Evolutionary conservation across 1,140 invertebrate genomes (phyloP).

Genomic region (Neoseiulus cucumeris): DNA sequence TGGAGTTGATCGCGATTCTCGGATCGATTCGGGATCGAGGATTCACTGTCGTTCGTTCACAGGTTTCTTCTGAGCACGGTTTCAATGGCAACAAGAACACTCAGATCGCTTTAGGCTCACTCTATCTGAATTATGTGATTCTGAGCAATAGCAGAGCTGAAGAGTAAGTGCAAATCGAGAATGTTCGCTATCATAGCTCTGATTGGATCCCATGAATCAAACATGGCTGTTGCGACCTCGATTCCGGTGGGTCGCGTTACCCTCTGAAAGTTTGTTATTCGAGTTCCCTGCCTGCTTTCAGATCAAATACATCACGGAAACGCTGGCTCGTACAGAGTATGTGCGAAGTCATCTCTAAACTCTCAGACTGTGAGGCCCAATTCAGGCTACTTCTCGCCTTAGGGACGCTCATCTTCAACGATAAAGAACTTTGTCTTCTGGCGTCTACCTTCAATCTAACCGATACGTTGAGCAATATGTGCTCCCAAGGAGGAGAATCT

Average conservation of each 20-base stretch:
- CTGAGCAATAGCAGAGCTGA: background rate
- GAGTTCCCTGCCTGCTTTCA: no score
- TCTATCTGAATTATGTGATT: background rate
- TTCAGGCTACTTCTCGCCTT: background rate
- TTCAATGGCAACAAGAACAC: slow-evolving; percentile 10
- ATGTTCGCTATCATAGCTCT: no score
- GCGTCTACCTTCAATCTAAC: background rate
- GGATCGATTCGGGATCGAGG: no score
- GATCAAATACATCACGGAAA: background rate
- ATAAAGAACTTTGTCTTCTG: background rate
- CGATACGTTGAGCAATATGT: background rate
- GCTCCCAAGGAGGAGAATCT: background rate
- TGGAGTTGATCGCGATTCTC: background rate
- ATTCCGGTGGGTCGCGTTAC: no score
- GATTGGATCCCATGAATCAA: no score
- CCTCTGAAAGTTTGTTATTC: no score
- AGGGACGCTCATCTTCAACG: background rate
- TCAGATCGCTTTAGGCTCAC: background rate
- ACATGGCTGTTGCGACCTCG: no score
- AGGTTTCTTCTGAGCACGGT: background rate
- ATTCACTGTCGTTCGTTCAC: background rate
- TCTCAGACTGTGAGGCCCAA: background rate
- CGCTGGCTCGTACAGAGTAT: slow-evolving; percentile 6
- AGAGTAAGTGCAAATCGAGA: background rate
- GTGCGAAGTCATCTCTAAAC: background rate